These are phyloP conservation scores for Lamproptera curius DNA, from an alignment of 2,888 invertebrate species.

Conservation along the genomic window DNA sequence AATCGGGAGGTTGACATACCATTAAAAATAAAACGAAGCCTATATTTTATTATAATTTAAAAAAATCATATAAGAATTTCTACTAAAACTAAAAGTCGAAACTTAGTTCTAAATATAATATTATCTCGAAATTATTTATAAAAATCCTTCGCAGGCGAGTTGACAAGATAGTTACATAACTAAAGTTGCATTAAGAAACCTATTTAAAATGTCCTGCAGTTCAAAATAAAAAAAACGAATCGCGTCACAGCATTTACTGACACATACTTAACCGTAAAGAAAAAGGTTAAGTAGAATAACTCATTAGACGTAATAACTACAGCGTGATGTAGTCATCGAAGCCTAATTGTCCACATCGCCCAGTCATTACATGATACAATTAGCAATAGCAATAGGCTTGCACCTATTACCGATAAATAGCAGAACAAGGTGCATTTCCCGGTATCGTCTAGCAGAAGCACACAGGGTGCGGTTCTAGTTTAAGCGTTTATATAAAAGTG, in stretches of 20 bases:
- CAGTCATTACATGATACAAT: background rate
- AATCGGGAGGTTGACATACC: too few relatives aligned
- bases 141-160: background rate
- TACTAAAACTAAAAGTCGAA: too few relatives aligned
- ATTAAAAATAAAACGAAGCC: too few relatives aligned
- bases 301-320: background rate
- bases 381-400: slow-evolving; percentile 10
- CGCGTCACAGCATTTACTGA: background rate
- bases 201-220: too few relatives aligned
- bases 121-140: too few relatives aligned
- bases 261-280: background rate
- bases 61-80: too few relatives aligned
- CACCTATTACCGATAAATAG: slow-evolving; percentile 29
- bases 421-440: slow-evolving; percentile 28
- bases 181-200: too few relatives aligned
- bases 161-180: background rate
- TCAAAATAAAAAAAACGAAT: too few relatives aligned
- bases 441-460: slow-evolving; percentile 24
- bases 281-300: background rate
- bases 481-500: too few relatives aligned
- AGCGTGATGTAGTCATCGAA: background rate
- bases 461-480: slow-evolving; percentile 9
- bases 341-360: background rate
- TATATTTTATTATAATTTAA: too few relatives aligned
- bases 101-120: too few relatives aligned